Base-by-base conservation (phyloP, 2,888 invertebrate genomes). In the Drosophila putrida region DNA sequence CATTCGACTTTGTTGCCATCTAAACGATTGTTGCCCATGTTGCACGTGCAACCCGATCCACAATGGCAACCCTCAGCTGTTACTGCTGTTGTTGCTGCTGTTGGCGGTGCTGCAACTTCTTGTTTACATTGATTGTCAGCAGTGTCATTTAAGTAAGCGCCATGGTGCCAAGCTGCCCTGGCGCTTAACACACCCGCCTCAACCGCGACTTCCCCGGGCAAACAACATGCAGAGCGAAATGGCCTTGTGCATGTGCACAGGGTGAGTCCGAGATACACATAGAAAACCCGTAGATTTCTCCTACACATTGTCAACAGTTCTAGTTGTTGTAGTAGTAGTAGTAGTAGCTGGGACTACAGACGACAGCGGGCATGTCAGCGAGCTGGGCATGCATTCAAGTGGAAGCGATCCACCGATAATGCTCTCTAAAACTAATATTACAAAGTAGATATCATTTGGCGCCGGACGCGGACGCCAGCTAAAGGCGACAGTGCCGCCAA, bases 381-480 rank as follows among this genome's bases (percentile, higher is more conserved):
- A 64, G 67, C 55, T 63, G 75, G 38, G 57, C 70, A 59, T 71
- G 71, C 87, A 87, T 66, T 89, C 82, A 84, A 89, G 90, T 90
- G 88, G 89, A 86, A 88, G 78, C 81, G 82, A 90, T 89, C 90
- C 86, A 73, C 74, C 83, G 90, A 90, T 90, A 90, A 90, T 90
- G 78, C 90, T 87, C 84, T 84, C 82, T 86, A 88, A 89, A 91
- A 88, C 86, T 79, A 86, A 90, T 85, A 90, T 80, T 82, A 90
- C 85, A 87, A 81, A 82, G 84, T 78, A 82, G 90, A 91, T 91
- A 91, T 82, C 82, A 66, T 59, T 82, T 91, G 90, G 90, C 90
- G 90, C 90, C 90, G 81, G 80, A 79, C 90, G 74, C 71, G 71
- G 73, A 70, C 73, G 76, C 72, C 75, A 79, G 81, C 82, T 81